Base-by-base conservation (phyloP, 2,888 invertebrate genomes). In the Cremastobaeus sp. region DNA sequence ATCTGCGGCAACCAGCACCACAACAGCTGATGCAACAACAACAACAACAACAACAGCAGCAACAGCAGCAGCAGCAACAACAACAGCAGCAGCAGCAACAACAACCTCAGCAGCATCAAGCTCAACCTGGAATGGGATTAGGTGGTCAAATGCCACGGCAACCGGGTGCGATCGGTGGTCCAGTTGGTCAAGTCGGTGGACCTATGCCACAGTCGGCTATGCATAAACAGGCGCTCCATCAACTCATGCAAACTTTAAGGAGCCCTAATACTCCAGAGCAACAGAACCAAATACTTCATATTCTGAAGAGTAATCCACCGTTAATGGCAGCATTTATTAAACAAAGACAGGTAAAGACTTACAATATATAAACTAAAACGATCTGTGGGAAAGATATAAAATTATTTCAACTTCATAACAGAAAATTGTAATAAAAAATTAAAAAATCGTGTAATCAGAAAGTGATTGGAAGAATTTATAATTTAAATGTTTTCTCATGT, bases 311-410 rank as follows among this genome's bases (percentile, higher is more conserved):
- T 77, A 96, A 97, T 89, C 98, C 98, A 34, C 96, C 95, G 81
- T 90, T 98, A 43, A 97, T 98, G 96, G 96, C 97, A 60, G 96
- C 97, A 57, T 96, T 96, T 85, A 95, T 98, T 78, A 96, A 96
- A 84, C 95, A 96, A 88, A 90, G 95, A 85, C 93, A 94, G 89
- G 92, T 91, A 78, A 6, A 35, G 3, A 5, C 2, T 43, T 43
- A 20, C 1, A 12, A 25, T 25, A 6, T 43, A 11, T 43, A 4
- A n/a, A n/a, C n/a, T n/a, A n/a, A n/a, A n/a, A n/a, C n/a, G n/a
- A n/a, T n/a, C n/a, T n/a, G n/a, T n/a, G n/a, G n/a, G n/a, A n/a
- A n/a, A n/a, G n/a, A n/a, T n/a, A n/a, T n/a, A n/a, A n/a, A n/a
- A n/a, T n/a, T n/a, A n/a, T n/a, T n/a, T n/a, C n/a, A n/a, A n/a